phyloP scores from a whole-genome alignment of 2,888 invertebrate genomes.

The Polietes domitor region DNA sequence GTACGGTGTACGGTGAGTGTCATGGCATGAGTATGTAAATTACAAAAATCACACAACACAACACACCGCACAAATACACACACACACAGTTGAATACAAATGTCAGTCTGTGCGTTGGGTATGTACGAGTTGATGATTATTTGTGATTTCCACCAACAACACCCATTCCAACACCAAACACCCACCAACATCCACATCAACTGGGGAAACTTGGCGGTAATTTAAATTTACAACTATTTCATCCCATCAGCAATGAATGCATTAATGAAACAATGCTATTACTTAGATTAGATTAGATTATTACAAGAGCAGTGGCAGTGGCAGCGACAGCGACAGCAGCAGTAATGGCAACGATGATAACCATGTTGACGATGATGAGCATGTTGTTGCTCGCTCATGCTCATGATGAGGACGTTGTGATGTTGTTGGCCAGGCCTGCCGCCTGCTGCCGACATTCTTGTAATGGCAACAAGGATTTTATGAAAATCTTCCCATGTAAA shows the following conservation, averaged over 20 bases:
- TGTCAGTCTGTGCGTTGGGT: neutral
- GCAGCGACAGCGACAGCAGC: neutral
- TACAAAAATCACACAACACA: neutral
- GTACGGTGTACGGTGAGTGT: too few relatives aligned
- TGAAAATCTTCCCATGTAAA: neutral
- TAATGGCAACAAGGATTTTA: neutral
- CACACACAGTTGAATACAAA: neutral
- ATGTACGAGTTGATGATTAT: neutral
- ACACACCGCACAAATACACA: neutral
- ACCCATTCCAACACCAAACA: neutral
- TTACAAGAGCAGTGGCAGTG: constrained; percentile 23
- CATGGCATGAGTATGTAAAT: constrained; percentile 3
- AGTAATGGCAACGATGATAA: constrained; percentile 24
- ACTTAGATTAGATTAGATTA: constrained; percentile 46
- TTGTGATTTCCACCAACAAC: constrained; percentile 10
- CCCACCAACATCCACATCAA: constrained; percentile 13
- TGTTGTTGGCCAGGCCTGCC: neutral
- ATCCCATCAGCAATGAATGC: constrained; percentile 21
- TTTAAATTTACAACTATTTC: constrained; percentile 59
- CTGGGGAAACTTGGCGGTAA: constrained; percentile 28
- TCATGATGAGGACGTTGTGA: neutral
- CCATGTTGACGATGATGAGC: constrained; percentile 1
- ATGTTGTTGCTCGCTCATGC: neutral
- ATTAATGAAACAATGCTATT: constrained; percentile 54
- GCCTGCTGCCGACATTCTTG: neutral